These are phyloP conservation scores for Xenopus petersii DNA, from an alignment of 2,797 vertebrate species.

Conservation along the genomic window DNA sequence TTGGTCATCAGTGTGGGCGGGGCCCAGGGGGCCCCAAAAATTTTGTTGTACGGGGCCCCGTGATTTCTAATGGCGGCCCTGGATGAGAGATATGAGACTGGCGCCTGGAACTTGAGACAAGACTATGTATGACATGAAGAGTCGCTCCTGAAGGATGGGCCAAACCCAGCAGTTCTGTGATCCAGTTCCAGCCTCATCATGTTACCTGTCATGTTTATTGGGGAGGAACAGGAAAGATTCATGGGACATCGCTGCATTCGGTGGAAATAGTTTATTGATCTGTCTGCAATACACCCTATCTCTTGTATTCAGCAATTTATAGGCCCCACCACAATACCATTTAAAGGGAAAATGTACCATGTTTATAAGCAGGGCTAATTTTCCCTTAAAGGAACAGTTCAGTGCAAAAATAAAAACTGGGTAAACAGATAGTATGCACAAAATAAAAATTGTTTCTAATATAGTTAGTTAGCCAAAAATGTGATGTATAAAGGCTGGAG, in stretches of 20 bases:
- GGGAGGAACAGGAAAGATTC: constrained; percentile 39
- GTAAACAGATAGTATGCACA: no score
- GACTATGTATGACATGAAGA: constrained; percentile 39
- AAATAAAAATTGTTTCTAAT: no score
- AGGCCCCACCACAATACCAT: constrained; percentile 8
- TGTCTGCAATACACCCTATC: constrained; percentile 23
- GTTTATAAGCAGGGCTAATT: neutral
- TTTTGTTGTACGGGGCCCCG: no score
- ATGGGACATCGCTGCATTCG: constrained; percentile 44
- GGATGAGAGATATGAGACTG: constrained; percentile 47
- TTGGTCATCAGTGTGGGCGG: no score
- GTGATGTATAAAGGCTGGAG: no score
- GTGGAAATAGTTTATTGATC: constrained; percentile 47
- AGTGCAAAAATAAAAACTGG: no score
- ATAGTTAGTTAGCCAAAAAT: no score
- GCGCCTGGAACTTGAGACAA: constrained; percentile 44
- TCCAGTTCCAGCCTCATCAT: constrained; percentile 19
- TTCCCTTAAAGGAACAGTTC: no score
- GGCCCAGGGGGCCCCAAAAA: no score
- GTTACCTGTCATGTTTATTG: constrained; percentile 44
- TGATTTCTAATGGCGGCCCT: no score
- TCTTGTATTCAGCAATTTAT: constrained; percentile 33
- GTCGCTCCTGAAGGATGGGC: constrained; percentile 28
- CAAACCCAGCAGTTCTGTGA: constrained; percentile 7
- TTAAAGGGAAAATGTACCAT: constrained; percentile 2